Percentiles rank a stretch among this genome's conserved stretches.
Conservation (phyloP, 2,113 vertebrate species). For the Eptesicus fuscus region DNA sequence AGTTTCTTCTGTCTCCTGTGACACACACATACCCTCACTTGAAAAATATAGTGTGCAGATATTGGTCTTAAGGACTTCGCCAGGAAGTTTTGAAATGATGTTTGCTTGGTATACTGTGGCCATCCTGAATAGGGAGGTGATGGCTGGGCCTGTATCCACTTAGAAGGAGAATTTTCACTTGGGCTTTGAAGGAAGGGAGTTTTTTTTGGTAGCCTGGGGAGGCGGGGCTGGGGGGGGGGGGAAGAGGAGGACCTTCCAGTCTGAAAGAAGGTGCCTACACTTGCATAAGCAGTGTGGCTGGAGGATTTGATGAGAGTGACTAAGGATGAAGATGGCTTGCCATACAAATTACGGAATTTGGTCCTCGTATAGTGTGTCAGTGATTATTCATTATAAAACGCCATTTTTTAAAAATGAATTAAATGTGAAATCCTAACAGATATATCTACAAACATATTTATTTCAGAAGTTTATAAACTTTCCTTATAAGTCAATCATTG, state of each 20-base stretch:
- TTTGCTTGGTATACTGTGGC: not conserved
- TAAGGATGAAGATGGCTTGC: not conserved
- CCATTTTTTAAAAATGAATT: not conserved
- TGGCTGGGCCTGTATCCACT: not conserved
- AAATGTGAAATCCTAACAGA: not conserved
- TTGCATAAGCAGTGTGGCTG: not conserved
- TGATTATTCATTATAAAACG: not conserved
- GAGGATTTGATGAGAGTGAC: no score
- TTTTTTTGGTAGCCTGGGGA: not conserved
- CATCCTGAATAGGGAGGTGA: rapidly evolving
- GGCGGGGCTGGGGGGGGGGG: no score
- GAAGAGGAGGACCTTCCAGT: not conserved
- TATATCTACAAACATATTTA: not conserved
- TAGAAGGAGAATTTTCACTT: not conserved
- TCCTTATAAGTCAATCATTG: not conserved
- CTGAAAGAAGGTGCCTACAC: not conserved
- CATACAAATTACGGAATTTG: not conserved
- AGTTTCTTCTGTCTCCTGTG: not conserved
- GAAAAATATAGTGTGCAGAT: not conserved
- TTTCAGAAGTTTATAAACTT: not conserved
- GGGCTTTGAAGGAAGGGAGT: not conserved
- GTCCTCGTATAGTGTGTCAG: not conserved
- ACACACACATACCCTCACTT: not conserved
- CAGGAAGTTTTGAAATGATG: not conserved
- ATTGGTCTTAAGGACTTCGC: not conserved